These are phyloP conservation scores for Pandemis cinnamomeana DNA, from an alignment of 2,888 invertebrate genomes.

Conservation along the genomic window DNA sequence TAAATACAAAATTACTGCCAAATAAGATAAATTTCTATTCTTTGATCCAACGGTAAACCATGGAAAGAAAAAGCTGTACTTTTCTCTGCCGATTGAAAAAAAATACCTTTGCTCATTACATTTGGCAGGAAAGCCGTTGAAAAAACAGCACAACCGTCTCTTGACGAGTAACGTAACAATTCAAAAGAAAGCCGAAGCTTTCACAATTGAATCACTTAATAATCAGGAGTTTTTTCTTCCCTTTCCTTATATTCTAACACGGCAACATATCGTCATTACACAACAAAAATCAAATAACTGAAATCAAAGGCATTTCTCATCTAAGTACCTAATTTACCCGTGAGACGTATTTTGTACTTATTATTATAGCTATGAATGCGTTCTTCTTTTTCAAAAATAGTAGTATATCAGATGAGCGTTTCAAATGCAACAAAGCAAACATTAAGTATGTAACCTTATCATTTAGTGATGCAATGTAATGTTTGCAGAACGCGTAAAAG, in stretches of 20 bases:
- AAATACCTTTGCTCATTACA: not conserved
- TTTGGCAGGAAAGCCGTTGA: not conserved
- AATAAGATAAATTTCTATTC: too few species aligned
- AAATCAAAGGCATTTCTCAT: slow-evolving; percentile 13
- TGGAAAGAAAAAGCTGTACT: too few species aligned
- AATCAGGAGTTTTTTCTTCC: slow-evolving; percentile 4
- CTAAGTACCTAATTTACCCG: not conserved
- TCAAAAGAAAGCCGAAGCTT: not conserved
- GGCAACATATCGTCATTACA: slow-evolving; percentile 3
- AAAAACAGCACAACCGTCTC: not conserved
- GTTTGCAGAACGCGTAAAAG: not conserved
- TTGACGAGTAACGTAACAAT: slow-evolving; percentile 8
- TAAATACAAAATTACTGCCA: not conserved
- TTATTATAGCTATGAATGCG: not conserved
- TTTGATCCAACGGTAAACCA: too few species aligned
- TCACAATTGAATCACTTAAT: slow-evolving; percentile 1
- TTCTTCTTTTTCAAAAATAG: not conserved
- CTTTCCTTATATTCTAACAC: not conserved
- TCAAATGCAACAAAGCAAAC: not conserved
- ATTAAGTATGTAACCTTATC: not conserved
- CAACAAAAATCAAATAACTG: slow-evolving; percentile 7
- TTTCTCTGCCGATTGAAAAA: not conserved
- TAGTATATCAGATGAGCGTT: not conserved
- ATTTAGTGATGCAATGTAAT: not conserved
- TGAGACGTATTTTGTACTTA: not conserved